Base-by-base conservation (phyloP, 2,797 vertebrate species). In the Trachops cirrhosus region DNA sequence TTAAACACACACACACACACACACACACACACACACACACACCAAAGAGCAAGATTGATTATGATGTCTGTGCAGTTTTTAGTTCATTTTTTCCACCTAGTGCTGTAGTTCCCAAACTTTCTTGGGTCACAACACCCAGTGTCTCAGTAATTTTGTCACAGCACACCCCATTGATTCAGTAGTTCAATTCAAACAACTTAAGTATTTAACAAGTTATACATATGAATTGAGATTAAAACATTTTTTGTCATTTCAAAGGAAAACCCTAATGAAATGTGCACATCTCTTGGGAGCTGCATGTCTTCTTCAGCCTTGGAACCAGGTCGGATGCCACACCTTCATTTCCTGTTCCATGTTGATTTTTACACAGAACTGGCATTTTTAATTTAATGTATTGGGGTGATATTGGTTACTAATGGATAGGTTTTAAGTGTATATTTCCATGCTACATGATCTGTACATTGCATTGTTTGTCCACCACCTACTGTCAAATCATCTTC, bases 131-230 rank as follows among this genome's bases (percentile, higher is more conserved):
- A 44, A 26, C 14, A 59, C 9, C 29, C 6, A 32, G 57, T 18
- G 9, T 87, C 50, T 71, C 26, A 77, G 10, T 84, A 80, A 73
- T 91, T 95, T 86, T 44, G 8, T 74, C 41, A 50, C 16, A 87
- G 48, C 0, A 0, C 9, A 21, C 6, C 67, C 16, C 24, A 44
- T 78, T 84, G 59, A 83, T 89, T 83, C 75, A 87, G 26, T 73
- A 57, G 5, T 78, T 83, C 29, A n/a, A 37, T 68, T 7, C 82
- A 78, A 86, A 86, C 34, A 77, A 14, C 9, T 41, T 85, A 59
- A 86, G 3, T 59, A 71, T 44, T 79, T 87, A 57, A 73, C 39
- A 83, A 70, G 29, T 59, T 48, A 54, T 54, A 44, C n/a, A 32
- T 41, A 41, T 26, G 74, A 59, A 67, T 64, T 44, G n/a, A 71